Base-by-base conservation (phyloP, 2,888 invertebrate species). In the Tachina grossa region DNA sequence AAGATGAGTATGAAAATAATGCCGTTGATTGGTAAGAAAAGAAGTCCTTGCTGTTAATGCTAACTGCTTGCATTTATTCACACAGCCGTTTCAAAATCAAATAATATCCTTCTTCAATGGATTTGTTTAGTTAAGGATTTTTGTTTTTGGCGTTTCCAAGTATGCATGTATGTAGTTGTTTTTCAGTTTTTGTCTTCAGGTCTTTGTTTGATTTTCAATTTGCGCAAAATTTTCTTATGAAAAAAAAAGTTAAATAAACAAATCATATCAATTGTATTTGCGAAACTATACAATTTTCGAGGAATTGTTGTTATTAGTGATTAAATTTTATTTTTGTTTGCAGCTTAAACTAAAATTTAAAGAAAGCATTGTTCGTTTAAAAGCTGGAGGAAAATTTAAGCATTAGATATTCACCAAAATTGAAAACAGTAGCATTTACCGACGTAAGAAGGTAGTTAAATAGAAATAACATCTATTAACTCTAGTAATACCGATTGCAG, bases 61-160 rank as follows among this genome's bases (percentile, higher is more conserved):
- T 66, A 65, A 63, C 61, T 55, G 39, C 43, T 16, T 11, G 51
- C 55, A 57, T 3, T 9, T 19, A 47, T 22, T 39, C 39, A 68
- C 66, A 14, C 45, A 19, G 1, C 39, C 39, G 16, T 16, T 13
- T 22, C 53, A 5, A 69, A 79, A 79, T 79, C 59, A 57, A 71
- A 59, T 57, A 45, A 66, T 77, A 72, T 77, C 77, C 49, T 51
- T 66, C 61, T 72, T 79, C 79, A 72, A 71, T 76, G 71, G 47
- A 45, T 71, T 77, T 72, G 66, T 77, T 68, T 72, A 43, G 66
- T 68, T 72, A 55, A 79, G 75, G 63, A 59, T 69, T 74, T 79
- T 76, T 83, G 83, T 78, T 85, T 85, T 83, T 83, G 85, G 83
- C 85, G 78, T 82, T 85, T 85, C 59, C 14, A 82, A 85, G 82